Evolutionary conservation across 2,797 vertebrate species (phyloP).

Genomic region (Clamator glandarius): DNA sequence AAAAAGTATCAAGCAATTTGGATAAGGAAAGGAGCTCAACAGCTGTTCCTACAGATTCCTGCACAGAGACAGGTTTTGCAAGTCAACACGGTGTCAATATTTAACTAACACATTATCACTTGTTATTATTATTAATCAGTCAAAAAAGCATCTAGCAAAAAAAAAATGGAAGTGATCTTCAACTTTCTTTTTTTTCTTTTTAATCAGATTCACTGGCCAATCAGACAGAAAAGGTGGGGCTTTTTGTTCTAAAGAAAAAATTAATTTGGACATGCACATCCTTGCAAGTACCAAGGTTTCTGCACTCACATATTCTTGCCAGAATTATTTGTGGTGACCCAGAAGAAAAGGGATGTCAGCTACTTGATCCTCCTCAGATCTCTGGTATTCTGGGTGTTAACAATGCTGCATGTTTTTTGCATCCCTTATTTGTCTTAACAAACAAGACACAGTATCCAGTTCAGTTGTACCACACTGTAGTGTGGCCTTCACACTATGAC

Average conservation of each 20-base stretch:
- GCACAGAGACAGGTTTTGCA: background rate
- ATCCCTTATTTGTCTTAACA: background rate
- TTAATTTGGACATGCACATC: background rate
- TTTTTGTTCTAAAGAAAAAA: background rate
- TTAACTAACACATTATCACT: conserved; percentile 42
- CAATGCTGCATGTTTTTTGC: background rate
- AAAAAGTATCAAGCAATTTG: background rate
- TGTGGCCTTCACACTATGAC: background rate
- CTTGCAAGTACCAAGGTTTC: background rate
- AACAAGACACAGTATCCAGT: background rate
- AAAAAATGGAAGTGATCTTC: background rate
- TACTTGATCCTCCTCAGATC: background rate
- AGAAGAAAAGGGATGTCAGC: background rate
- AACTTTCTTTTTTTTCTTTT: background rate
- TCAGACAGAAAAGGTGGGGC: background rate
- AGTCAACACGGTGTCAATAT: conserved; percentile 24
- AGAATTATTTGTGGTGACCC: background rate
- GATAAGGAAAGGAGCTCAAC: background rate
- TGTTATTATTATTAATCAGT: conserved; percentile 16
- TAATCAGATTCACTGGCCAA: background rate
- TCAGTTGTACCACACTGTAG: background rate
- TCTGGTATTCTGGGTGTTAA: fast-evolving
- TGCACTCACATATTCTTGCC: background rate
- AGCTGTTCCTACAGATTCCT: conserved; percentile 21
- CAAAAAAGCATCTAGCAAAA: background rate